Evolutionary conservation across 2,113 vertebrate species (phyloP).

Genomic region (Bucco capensis): DNA sequence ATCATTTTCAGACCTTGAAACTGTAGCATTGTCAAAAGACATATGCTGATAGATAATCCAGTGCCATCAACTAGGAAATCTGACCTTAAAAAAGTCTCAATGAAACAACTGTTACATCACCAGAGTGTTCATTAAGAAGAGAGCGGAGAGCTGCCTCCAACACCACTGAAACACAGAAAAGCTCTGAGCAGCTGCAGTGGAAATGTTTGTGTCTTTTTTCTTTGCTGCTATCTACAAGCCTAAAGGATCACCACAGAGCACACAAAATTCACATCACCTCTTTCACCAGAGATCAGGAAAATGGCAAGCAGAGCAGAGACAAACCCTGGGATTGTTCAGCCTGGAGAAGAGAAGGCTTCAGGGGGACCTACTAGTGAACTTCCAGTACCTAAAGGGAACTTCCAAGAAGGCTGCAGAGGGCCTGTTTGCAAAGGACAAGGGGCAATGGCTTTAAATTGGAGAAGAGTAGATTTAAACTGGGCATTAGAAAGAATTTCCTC

Average conservation of each 20-base stretch:
- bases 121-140: not conserved
- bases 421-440: too few species aligned
- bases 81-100: not conserved
- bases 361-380: too few species aligned
- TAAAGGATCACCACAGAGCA: not conserved
- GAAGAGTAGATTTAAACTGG: too few species aligned
- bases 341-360: too few species aligned
- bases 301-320: not conserved
- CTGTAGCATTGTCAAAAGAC: not conserved
- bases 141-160: not conserved
- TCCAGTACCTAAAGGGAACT: too few species aligned
- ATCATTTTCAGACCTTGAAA: not conserved
- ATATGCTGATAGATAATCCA: not conserved
- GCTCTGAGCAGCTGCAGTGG: not conserved
- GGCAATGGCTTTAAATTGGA: too few species aligned
- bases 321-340: not conserved
- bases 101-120: not conserved
- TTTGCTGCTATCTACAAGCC: not conserved
- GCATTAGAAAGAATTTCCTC: too few species aligned
- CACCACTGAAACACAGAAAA: not conserved
- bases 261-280: not conserved
- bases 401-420: too few species aligned
- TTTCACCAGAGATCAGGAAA: not conserved
- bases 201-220: rapidly evolving
- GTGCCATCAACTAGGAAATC: not conserved